Evolutionary conservation across 2,888 invertebrate species (phyloP).

Genomic region (Limnephilus auricula): DNA sequence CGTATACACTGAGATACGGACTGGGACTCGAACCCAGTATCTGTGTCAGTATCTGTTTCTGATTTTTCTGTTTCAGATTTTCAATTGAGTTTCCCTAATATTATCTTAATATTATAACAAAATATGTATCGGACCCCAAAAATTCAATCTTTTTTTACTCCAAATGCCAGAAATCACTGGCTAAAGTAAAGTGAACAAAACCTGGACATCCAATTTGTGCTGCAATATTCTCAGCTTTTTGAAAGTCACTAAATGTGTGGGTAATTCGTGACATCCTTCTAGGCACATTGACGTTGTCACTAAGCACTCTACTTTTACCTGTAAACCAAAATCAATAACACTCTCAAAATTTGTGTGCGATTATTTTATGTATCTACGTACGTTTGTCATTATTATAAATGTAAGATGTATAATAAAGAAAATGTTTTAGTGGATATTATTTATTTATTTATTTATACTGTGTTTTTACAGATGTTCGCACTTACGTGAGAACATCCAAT

Average conservation of each 20-base stretch:
- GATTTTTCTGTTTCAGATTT: too few species aligned
- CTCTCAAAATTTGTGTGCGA: not conserved
- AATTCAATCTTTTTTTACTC: too few species aligned
- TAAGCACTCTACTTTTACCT: slow-evolving; percentile 20
- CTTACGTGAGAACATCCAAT: too few species aligned
- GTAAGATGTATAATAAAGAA: not conserved
- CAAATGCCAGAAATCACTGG: not conserved
- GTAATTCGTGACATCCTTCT: not conserved
- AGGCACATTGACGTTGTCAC: slow-evolving; percentile 30
- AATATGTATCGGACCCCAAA: too few species aligned
- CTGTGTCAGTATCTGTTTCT: too few species aligned
- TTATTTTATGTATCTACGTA: not conserved
- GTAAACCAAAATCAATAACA: not conserved
- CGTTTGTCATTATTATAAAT: too few species aligned
- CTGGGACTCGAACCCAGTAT: too few species aligned
- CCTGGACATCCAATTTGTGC: not conserved
- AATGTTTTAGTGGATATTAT: not conserved
- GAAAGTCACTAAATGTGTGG: not conserved
- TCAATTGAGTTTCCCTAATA: too few species aligned
- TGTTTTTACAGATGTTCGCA: too few species aligned
- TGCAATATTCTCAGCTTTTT: not conserved
- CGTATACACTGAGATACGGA: too few species aligned
- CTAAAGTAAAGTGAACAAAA: not conserved
- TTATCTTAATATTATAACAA: too few species aligned
- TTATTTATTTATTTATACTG: too few species aligned